A percentile compares a stretch with the other conserved stretches of the same genome.
These are phyloP conservation scores for Heliconius melpomene DNA, from an alignment of 1,140 invertebrate genomes.

Conservation along the genomic window DNA sequence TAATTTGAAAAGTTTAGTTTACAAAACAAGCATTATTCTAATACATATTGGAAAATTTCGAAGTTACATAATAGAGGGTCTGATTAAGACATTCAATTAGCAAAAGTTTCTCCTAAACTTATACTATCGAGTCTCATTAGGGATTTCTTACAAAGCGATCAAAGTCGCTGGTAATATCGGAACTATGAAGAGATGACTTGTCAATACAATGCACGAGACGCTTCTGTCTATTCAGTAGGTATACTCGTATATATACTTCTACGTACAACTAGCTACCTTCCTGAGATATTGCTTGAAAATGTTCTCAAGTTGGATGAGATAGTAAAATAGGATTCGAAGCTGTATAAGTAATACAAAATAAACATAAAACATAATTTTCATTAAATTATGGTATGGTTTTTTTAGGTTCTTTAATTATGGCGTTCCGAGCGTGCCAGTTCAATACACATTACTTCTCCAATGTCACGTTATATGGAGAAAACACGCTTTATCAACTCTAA, in stretches of 20 bases:
- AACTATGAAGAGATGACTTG: conserved; percentile 12
- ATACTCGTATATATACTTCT: neutral
- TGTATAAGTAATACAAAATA: too few species aligned
- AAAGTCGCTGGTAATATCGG: conserved; percentile 11
- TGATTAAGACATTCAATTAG: conserved; percentile 37
- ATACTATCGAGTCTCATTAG: conserved; percentile 28
- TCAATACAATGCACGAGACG: neutral
- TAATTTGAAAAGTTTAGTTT: conserved; percentile 40
- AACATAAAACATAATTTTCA: too few species aligned
- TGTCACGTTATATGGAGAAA: too few species aligned
- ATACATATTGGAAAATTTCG: conserved; percentile 33
- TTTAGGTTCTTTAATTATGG: too few species aligned
- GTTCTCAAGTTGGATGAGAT: too few species aligned
- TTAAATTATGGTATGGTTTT: too few species aligned
- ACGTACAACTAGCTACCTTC: neutral
- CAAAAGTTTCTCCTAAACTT: conserved; percentile 35
- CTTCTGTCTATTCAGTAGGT: neutral
- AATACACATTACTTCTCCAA: too few species aligned
- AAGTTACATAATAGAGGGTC: conserved; percentile 34
- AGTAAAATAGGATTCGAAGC: too few species aligned
- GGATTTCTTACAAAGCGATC: conserved; percentile 27
- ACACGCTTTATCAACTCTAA: too few species aligned
- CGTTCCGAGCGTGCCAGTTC: too few species aligned
- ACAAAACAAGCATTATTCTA: conserved; percentile 37
- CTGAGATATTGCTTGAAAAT: too few species aligned